Base-by-base conservation (phyloP, 1,140 invertebrate genomes). In the Steinernema khuongi region DNA sequence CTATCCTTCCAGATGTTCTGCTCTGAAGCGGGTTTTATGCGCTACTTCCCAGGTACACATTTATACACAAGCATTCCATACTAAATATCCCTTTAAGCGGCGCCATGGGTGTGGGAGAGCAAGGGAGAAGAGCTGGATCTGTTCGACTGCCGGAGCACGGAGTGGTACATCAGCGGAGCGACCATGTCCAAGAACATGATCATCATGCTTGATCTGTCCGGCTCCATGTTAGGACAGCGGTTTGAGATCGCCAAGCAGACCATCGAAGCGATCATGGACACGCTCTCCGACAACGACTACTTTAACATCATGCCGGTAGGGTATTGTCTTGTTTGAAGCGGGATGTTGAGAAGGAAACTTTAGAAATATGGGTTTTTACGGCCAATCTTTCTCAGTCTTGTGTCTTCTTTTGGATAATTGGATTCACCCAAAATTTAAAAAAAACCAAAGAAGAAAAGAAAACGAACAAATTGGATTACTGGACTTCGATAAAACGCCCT, bases 141-240 rank as follows among this genome's bases (percentile, higher is more conserved):
- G 36, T 84, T 85, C 71, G 83, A 84, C 69, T 84, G 83, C 68
- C 77, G 81, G n/a, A 81, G 76, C 31, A 79, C 80, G 0, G 79
- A 81, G 71, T 81, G 79, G 79, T 99, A 96, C 85, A 95, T 98
- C 75, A 92, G 96, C 87, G 95, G 96, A 0, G 93, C 96, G 0
- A 96, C 94, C 0, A 95, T 94, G 79, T 94, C 94, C 11, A 99
- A 99, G 87, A 95, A 99, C 84, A 91, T 99, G 76, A 90, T 99
- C 26, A 96, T 99, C 74, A 87, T 99, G 28, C 88, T 99, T 43
- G 97, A 99, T 85, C 90, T 93, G 31, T 88, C 93, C 72, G 97
- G 96, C n/a, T 97, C 95, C 17, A 99, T 99, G 97, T 92, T 91
- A 26, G 96, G 96, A 2, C 90, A 93, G 80, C 88, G 94, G 77